A percentile compares a stretch with the other conserved stretches of the same genome.
Conservation (phyloP, 2,113 vertebrate species). For the Tonatia bakeri region DNA sequence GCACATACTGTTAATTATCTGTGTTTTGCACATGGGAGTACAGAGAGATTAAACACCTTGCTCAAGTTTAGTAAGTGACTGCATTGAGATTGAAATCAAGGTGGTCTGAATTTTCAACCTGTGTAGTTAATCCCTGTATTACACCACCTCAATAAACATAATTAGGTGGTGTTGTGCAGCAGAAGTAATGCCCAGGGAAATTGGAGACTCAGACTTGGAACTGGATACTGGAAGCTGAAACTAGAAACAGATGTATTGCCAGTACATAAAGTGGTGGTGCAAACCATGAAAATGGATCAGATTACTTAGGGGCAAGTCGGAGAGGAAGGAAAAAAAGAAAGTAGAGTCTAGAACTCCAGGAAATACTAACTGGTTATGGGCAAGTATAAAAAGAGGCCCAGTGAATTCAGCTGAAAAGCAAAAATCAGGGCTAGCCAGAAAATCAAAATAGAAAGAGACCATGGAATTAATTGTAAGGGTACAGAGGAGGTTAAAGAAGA, state of each 20-base stretch:
- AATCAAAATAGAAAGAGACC: neutral
- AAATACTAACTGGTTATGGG: neutral
- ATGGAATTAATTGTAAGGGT: neutral
- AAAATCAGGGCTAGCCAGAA: neutral
- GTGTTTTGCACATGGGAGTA: neutral
- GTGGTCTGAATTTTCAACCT: neutral
- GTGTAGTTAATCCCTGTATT: neutral
- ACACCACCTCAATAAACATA: neutral
- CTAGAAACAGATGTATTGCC: neutral
- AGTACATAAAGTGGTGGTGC: neutral
- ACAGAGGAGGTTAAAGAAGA: slow-evolving; percentile 24
- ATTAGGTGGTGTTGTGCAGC: neutral
- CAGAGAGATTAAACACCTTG: neutral
- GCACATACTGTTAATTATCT: neutral
- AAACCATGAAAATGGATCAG: neutral
- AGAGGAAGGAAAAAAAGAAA: neutral
- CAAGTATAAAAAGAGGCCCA: neutral
- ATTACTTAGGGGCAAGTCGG: neutral
- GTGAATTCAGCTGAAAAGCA: neutral
- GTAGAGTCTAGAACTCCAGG: neutral
- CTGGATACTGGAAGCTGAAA: neutral
- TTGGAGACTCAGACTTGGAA: neutral
- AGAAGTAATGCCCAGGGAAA: neutral
- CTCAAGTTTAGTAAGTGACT: neutral
- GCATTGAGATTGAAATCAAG: neutral